Base-by-base conservation (phyloP, 2,797 vertebrate species). In the Epinephelus malabaricus region DNA sequence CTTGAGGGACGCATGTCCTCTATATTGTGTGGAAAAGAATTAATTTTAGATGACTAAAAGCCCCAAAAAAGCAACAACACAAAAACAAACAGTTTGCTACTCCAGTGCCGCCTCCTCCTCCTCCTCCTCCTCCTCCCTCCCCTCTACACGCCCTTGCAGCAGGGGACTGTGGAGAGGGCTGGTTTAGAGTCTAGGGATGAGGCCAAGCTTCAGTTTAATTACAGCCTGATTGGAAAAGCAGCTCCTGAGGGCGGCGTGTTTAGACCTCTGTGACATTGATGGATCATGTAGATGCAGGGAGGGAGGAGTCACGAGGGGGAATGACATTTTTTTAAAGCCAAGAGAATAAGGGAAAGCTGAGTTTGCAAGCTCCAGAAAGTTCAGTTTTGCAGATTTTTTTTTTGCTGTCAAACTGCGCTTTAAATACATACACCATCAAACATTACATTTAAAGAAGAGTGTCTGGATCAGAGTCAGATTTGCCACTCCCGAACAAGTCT, bases 211-310 rank as follows among this genome's bases (percentile, higher is more conserved):
- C 73, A 81, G 81, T 93, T 89, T 94, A 94, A 95, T 94, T 94
- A 91, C 90, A 86, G 91, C 72, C 67, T 90, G 92, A 94, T 93
- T 92, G 92, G 87, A 88, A 93, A 92, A 92, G 90, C 92, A 90
- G 89, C 88, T 93, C 91, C 89, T 91, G 84, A 83, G 92, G 92
- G 88, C 76, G 25, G 78, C 63, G 34, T 84, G 86, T 92, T 92
- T 89, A 87, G 87, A 81, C 87, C 84, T 83, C 79, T 58, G 70
- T 84, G 93, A 92, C 91, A 59, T 74, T 95, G 94, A 94, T 95
- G 92, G 93, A 95, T 95, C 86, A 70, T 86, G 89, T 81, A 74
- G 83, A 86, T 74, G 83, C 75, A 77, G 21, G 61, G 53, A 85
- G 82, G 75, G 70, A 86, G 72, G 76, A 73, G 63, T 58, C 59